phyloP scores from a whole-genome alignment of 2,113 vertebrate genomes.

The Mirounga angustirostris region DNA sequence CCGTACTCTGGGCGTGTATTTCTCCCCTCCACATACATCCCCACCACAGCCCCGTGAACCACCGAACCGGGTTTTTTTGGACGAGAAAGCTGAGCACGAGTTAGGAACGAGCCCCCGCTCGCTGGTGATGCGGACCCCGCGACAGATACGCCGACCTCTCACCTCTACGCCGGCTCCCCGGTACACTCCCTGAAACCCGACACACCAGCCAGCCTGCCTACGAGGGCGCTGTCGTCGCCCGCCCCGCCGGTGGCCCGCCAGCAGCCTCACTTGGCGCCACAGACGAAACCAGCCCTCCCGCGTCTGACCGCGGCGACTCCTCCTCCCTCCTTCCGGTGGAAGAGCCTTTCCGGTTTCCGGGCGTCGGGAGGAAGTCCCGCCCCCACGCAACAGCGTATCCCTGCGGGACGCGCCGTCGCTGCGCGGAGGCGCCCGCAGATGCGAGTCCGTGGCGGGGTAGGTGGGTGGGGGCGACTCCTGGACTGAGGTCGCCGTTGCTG shows the following conservation, averaged over 20 bases:
- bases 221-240: not conserved
- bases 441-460: rapidly evolving
- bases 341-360: not conserved
- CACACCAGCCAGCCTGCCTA: not conserved
- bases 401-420: rapidly evolving
- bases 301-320: rapidly evolving
- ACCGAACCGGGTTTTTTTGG: not conserved
- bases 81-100: not conserved
- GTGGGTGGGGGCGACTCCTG: rapidly evolving
- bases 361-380: not conserved
- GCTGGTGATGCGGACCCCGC: not conserved
- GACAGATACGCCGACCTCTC: not conserved
- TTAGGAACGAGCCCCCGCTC: not conserved
- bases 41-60: not conserved
- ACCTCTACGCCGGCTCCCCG: not conserved
- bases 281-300: rapidly evolving
- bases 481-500: rapidly evolving
- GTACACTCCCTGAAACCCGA: not conserved
- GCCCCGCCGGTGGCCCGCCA: too few relatives aligned
- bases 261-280: rapidly evolving
- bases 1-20: not conserved
- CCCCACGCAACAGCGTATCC: not conserved
- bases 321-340: rapidly evolving
- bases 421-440: rapidly evolving
- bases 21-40: not conserved